Evolutionary conservation across 2,797 vertebrate species (phyloP).

Genomic region (Erpetoichthys calabaricus): DNA sequence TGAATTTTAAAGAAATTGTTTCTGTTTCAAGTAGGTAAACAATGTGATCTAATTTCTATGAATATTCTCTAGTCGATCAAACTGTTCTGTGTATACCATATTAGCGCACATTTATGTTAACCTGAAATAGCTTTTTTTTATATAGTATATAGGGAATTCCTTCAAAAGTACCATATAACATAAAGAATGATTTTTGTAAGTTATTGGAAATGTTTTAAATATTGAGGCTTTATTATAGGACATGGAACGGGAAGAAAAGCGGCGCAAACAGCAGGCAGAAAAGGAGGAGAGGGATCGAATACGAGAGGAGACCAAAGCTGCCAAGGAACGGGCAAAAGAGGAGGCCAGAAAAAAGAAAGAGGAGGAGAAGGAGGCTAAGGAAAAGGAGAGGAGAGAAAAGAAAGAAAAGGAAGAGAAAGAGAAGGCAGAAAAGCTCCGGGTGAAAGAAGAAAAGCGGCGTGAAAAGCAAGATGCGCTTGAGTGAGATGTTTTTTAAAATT

Average conservation of each 20-base stretch:
- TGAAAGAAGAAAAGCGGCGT: slow-evolving; percentile 78
- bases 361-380: slow-evolving; percentile 63
- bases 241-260: slow-evolving; percentile 49
- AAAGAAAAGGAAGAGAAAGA: slow-evolving; percentile 75
- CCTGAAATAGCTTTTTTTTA: no score
- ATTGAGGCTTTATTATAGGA: slow-evolving; percentile 24
- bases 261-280: slow-evolving; percentile 44
- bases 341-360: slow-evolving; percentile 70
- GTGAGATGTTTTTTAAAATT: slow-evolving; percentile 44
- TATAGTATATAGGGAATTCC: no score
- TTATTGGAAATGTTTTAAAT: background rate
- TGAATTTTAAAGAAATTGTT: no score
- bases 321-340: slow-evolving; percentile 68
- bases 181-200: no score
- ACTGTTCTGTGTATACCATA: no score
- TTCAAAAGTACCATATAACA: no score
- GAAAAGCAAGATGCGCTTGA: slow-evolving; percentile 70
- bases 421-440: slow-evolving; percentile 59
- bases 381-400: slow-evolving; percentile 71
- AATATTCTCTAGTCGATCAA: no score
- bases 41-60: no score
- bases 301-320: slow-evolving; percentile 67
- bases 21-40: no score
- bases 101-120: no score
- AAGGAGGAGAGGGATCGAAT: slow-evolving; percentile 60